A percentile compares a stretch with the other conserved stretches of the same genome.
phyloP scores from a whole-genome alignment of 2,797 vertebrate species.

The Champsocephalus gunnari region DNA sequence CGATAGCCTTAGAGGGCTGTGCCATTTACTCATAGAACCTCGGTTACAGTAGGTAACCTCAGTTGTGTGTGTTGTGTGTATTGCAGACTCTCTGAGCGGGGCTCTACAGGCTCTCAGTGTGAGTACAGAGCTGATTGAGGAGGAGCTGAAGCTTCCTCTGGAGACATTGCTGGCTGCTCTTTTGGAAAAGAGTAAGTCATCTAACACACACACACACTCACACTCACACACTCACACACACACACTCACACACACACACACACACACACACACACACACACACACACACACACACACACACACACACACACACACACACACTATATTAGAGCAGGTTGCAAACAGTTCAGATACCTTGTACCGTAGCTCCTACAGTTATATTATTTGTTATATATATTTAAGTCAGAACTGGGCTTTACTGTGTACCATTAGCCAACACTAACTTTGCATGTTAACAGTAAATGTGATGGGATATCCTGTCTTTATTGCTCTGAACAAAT shows the following conservation, averaged over 20 bases:
- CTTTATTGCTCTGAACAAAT: not conserved
- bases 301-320: not conserved
- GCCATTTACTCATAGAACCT: no score
- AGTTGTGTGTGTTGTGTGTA: conserved; percentile 25
- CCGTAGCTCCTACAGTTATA: not conserved
- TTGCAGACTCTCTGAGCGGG: conserved; percentile 80
- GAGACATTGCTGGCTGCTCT: conserved; percentile 78
- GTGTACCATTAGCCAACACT: not conserved
- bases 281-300: not conserved
- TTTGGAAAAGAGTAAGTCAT: conserved; percentile 83
- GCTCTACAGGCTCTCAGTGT: conserved; percentile 84
- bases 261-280: not conserved
- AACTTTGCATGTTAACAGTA: not conserved
- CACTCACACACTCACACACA: not conserved
- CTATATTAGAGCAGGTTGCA: not conserved
- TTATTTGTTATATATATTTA: not conserved
- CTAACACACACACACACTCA: not conserved
- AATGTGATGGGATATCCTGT: not conserved
- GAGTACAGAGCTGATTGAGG: conserved; percentile 83
- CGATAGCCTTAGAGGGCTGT: no score
- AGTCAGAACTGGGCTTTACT: not conserved
- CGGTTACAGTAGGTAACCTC: no score
- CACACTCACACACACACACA: not conserved
- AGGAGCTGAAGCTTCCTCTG: conserved; percentile 83
- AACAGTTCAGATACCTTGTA: not conserved